phyloP scores from a whole-genome alignment of 2,113 vertebrate genomes.

The Cephalopholis sonnerati region DNA sequence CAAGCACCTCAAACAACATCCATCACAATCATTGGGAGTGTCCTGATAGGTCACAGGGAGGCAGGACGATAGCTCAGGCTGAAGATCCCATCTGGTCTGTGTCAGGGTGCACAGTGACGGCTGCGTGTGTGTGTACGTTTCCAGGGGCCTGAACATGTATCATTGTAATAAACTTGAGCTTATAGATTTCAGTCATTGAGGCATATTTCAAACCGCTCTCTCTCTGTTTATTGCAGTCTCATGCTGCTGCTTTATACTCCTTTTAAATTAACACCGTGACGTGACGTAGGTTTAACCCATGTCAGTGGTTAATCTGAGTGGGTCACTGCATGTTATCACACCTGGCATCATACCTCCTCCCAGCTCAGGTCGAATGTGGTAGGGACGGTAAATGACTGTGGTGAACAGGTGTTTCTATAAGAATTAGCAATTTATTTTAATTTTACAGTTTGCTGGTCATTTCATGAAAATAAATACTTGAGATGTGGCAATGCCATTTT shows the following conservation, averaged over 20 bases:
- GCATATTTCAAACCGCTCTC: not conserved
- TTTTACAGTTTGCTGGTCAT: not conserved
- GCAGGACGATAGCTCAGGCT: constrained; percentile 34
- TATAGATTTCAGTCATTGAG: not conserved
- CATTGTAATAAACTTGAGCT: constrained; percentile 29
- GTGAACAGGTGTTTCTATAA: constrained; percentile 3
- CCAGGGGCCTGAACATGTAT: not conserved
- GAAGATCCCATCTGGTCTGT: constrained; percentile 53
- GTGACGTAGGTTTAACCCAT: constrained; percentile 13
- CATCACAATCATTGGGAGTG: constrained; percentile 40
- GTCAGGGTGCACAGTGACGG: constrained; percentile 23
- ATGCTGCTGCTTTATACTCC: constrained; percentile 16
- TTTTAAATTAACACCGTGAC: constrained; percentile 27
- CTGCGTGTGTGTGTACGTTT: constrained; percentile 1
- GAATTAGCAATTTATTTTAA: not conserved
- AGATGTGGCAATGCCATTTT: too few relatives aligned
- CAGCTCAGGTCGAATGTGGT: not conserved
- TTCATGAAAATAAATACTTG: not conserved
- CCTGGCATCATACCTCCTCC: constrained; percentile 12
- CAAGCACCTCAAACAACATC: constrained; percentile 18
- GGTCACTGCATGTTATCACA: constrained; percentile 23
- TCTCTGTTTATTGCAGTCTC: constrained; percentile 17
- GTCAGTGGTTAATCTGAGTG: constrained; percentile 34
- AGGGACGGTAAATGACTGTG: not conserved
- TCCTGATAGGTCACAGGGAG: constrained; percentile 52